Evolutionary conservation across 2,113 vertebrate species (phyloP).

Genomic region (Austrofundulus limnaeus): DNA sequence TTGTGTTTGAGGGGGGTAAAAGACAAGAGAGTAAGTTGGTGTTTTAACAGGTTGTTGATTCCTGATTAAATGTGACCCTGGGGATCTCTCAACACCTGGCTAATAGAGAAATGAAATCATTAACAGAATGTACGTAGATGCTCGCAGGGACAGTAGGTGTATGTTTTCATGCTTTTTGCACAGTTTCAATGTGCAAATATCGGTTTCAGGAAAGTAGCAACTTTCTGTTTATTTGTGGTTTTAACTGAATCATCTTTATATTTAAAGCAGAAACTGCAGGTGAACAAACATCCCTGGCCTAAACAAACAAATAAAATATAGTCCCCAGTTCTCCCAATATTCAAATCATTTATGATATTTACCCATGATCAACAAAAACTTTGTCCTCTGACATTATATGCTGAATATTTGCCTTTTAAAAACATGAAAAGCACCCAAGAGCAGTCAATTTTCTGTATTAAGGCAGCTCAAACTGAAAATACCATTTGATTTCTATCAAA

Average conservation of each 20-base stretch:
- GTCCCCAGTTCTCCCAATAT: too few relatives aligned
- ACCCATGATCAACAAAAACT: too few relatives aligned
- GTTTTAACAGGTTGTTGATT: constrained; percentile 73
- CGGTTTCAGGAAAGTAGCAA: constrained; percentile 35
- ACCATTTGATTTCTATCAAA: too few relatives aligned
- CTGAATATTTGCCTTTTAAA: too few relatives aligned
- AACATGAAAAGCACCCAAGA: too few relatives aligned
- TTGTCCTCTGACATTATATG: too few relatives aligned
- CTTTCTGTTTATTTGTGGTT: constrained; percentile 27
- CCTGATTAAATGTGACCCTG: constrained; percentile 61
- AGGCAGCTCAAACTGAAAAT: too few relatives aligned
- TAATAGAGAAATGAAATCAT: constrained; percentile 50
- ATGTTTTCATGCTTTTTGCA: constrained; percentile 36
- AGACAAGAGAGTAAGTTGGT: constrained; percentile 54
- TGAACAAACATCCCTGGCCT: background rate
- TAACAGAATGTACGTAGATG: constrained; percentile 49
- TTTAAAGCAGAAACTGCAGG: background rate
- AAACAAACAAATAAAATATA: background rate
- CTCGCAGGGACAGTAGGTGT: constrained; percentile 35
- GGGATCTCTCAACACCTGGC: constrained; percentile 70
- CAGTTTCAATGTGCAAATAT: constrained; percentile 42
- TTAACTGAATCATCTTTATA: background rate
- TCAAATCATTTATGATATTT: too few relatives aligned
- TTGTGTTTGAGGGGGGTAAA: constrained; percentile 33
- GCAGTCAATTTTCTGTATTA: too few relatives aligned